A percentile compares a stretch with the other conserved stretches of the same genome.
Conservation (phyloP, 2,797 vertebrate genomes). For the Siniperca scherzeri region DNA sequence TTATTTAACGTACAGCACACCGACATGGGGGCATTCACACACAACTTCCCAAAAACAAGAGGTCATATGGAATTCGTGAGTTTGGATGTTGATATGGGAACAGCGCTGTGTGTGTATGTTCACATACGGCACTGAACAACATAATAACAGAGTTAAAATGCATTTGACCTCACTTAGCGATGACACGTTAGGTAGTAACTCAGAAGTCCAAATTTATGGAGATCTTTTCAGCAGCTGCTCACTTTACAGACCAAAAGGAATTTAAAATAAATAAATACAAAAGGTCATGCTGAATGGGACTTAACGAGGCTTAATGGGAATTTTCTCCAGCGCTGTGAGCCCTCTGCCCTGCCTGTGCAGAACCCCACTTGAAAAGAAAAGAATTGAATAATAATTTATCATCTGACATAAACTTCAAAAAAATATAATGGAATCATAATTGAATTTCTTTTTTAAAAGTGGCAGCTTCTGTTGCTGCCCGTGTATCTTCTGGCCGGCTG, state of each 20-base stretch:
- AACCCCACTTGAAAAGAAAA: slow-evolving; percentile 8
- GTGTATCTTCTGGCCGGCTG: slow-evolving; percentile 27
- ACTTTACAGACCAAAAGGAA: background rate
- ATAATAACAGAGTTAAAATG: background rate
- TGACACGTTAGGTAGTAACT: background rate
- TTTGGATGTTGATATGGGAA: background rate
- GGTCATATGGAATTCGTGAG: background rate
- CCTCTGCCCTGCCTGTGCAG: background rate
- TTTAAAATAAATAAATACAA: slow-evolving; percentile 23
- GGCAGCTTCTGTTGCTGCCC: slow-evolving; percentile 13
- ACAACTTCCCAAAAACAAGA: background rate
- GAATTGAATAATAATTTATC: slow-evolving; percentile 22
- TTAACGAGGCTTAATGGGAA: slow-evolving; percentile 44
- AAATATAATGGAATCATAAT: background rate
- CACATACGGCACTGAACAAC: background rate
- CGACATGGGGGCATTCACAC: background rate
- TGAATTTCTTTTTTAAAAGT: slow-evolving; percentile 12
- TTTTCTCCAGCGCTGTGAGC: background rate
- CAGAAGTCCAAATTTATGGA: background rate
- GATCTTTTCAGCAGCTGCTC: slow-evolving; percentile 10
- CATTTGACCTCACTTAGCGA: slow-evolving; percentile 26
- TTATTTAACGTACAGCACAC: background rate
- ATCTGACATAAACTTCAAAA: background rate
- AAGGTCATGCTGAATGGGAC: slow-evolving; percentile 28
- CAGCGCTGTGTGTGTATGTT: background rate